Evolutionary conservation across 1,140 invertebrate species (phyloP), one percentile per base, ranked within the genome.

Genomic region (Eriocheir sinensis): DNA sequence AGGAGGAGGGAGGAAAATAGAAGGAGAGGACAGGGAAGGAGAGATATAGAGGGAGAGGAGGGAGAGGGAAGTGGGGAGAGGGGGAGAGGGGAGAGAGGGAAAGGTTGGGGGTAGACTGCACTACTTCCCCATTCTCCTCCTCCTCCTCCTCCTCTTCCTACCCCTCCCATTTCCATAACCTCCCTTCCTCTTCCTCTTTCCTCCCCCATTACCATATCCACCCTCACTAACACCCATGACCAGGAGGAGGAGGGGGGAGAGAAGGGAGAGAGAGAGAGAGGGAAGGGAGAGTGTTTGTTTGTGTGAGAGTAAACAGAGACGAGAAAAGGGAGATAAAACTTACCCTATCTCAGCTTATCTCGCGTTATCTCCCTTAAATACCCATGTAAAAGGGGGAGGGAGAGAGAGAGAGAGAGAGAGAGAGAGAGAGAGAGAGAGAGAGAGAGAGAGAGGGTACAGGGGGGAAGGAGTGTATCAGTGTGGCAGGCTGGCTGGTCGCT

Each of bases 161-260:
- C 60, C n/a, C 60, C 60, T 72, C 60, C 60, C 60, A 72, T 72
- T 72, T 72, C 60, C 60, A 72, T 72, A 72, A n/a, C n/a, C n/a
- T n/a, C n/a, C n/a, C n/a, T 72, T 72, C 27, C 4, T 21, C 60
- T n/a, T 72, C 60, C 21, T n/a, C 12, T 72, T 21, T 72, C 60
- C 60, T 72, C 44, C 44, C 60, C 12, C 60, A 72, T 72, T 72
- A n/a, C 60, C 60, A 72, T 72, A 72, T 72, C 60, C 60, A n/a
- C 60, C 60, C 60, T 72, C 60, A n/a, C 60, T 72, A 72, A 72
- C 60, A 72, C 60, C 60, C 60, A 72, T 72, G 60, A 72, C 60
- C 48, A 21, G 48, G 48, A 53, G 8, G 48, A 53, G 48, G 48
- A 53, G 48, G 48, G 21, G 9, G 48, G 21, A 21, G 48, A 53